Conservation (phyloP, 2,888 invertebrate species). For the Calephelis perditalis region DNA sequence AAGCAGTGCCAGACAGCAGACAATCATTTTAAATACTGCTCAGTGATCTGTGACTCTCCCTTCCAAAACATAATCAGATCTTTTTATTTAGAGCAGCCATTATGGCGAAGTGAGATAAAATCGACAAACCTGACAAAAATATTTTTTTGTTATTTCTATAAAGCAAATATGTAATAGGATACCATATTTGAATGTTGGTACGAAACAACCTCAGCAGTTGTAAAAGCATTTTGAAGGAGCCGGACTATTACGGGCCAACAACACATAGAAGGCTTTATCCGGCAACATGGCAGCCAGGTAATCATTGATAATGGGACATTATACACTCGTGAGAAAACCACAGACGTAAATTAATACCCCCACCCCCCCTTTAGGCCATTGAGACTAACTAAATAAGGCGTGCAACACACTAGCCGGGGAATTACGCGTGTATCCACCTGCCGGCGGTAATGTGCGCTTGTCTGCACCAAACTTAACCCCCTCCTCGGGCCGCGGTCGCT, state of each 20-base stretch:
- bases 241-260: background rate
- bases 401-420: conserved; percentile 33
- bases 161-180: conserved; percentile 3
- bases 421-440: conserved; percentile 39
- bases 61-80: background rate
- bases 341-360: conserved; percentile 37
- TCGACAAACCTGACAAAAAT: background rate
- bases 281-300: conserved; percentile 29
- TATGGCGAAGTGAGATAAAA: background rate
- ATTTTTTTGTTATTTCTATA: background rate
- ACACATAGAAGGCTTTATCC: conserved; percentile 16
- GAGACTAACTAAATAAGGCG: conserved; percentile 34
- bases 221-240: conserved; percentile 3
- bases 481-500: conserved; percentile 36
- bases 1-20: too few relatives aligned
- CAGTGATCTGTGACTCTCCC: too few relatives aligned
- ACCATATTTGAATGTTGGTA: conserved; percentile 3
- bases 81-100: background rate
- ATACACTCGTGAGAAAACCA: conserved; percentile 41
- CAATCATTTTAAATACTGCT: too few relatives aligned
- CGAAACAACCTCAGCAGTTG: conserved; percentile 2
- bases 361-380: conserved; percentile 32
- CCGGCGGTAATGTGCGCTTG: conserved; percentile 29
- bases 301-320: conserved; percentile 50
- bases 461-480: conserved; percentile 22